Evolutionary conservation across 2,797 vertebrate genomes (phyloP).

Genomic region (Rhinichthys osculus): DNA sequence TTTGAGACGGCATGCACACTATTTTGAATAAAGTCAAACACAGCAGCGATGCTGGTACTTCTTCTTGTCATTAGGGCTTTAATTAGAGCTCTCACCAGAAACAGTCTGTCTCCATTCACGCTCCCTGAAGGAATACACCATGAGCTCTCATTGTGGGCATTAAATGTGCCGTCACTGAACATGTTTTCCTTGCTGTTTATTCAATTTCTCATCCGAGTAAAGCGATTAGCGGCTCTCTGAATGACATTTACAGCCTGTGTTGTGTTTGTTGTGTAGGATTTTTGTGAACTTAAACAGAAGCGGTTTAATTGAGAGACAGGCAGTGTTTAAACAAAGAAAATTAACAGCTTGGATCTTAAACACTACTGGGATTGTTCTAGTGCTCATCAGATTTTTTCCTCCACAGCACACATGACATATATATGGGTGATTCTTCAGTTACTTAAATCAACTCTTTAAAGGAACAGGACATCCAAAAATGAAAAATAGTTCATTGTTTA

Average conservation of each 20-base stretch:
- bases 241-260: slow-evolving; percentile 48
- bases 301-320: slow-evolving; percentile 27
- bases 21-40: slow-evolving; percentile 23
- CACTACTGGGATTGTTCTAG: slow-evolving; percentile 4
- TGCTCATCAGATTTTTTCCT: neutral
- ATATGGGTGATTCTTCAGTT: neutral
- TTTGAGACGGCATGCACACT: slow-evolving; percentile 1
- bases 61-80: slow-evolving; percentile 39
- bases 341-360: slow-evolving; percentile 28
- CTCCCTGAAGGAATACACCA: slow-evolving; percentile 48
- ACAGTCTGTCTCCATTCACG: slow-evolving; percentile 38
- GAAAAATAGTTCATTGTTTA: neutral
- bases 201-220: slow-evolving; percentile 33
- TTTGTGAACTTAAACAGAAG: slow-evolving; percentile 25
- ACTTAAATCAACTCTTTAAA: neutral
- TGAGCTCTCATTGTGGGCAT: slow-evolving; percentile 43
- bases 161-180: slow-evolving; percentile 45
- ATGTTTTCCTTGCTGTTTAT: slow-evolving; percentile 44
- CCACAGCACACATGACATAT: neutral
- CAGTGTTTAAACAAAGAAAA: slow-evolving; percentile 25
- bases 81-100: slow-evolving; percentile 23
- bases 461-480: neutral
- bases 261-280: slow-evolving; percentile 13
- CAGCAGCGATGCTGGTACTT: slow-evolving; percentile 15
- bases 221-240: slow-evolving; percentile 38